Evolutionary conservation across 2,888 invertebrate genomes (phyloP).

Genomic region (Coleophora deauratella): DNA sequence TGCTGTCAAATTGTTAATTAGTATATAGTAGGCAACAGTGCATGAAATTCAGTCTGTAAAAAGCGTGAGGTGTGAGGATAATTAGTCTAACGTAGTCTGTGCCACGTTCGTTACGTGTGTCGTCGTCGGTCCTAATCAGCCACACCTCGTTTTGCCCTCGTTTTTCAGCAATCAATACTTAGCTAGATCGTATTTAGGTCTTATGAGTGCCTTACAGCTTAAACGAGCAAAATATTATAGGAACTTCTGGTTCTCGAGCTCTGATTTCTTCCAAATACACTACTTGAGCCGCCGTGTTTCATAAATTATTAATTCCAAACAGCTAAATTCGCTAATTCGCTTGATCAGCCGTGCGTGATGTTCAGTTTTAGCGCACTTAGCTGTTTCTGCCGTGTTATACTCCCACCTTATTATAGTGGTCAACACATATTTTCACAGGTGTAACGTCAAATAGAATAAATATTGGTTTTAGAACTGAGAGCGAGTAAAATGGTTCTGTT

Average conservation of each 20-base stretch:
- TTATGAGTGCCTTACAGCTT: too few species aligned
- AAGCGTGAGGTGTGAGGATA: not conserved
- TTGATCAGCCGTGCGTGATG: constrained; percentile 42
- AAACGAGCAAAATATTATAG: too few species aligned
- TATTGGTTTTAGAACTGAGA: constrained; percentile 30
- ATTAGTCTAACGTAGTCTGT: constrained; percentile 1
- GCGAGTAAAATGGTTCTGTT: constrained; percentile 41
- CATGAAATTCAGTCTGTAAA: too few species aligned
- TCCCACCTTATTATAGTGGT: constrained; percentile 23
- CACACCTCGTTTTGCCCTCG: constrained; percentile 27
- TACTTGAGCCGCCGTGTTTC: constrained; percentile 36
- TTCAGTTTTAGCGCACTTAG: constrained; percentile 25
- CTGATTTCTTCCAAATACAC: too few species aligned
- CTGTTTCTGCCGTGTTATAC: constrained; percentile 27
- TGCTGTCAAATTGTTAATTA: too few species aligned
- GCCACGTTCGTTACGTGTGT: constrained; percentile 13
- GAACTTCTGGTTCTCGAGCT: too few species aligned
- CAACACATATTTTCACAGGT: constrained; percentile 35
- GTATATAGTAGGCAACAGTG: too few species aligned
- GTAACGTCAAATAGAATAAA: constrained; percentile 38
- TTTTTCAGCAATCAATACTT: constrained; percentile 23
- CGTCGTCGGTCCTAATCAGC: constrained; percentile 15
- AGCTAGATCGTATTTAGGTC: not conserved
- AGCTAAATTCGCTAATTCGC: constrained; percentile 42
- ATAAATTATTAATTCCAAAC: constrained; percentile 39